phyloP scores from a whole-genome alignment of 2,113 vertebrate genomes.

The Barbus barbus region DNA sequence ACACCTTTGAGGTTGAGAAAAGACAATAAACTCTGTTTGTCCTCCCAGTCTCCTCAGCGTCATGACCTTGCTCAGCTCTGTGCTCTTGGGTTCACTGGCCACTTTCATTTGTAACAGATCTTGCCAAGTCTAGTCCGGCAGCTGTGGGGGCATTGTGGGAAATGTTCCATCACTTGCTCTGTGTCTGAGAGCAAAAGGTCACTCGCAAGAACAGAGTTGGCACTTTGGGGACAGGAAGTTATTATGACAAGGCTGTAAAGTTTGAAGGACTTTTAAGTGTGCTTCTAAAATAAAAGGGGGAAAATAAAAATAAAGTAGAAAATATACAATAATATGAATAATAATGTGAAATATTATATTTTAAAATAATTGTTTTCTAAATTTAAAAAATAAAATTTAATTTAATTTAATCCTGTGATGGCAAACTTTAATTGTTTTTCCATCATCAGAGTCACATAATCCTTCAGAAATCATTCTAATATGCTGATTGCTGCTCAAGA shows the following conservation, averaged over 20 bases:
- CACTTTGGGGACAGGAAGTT: constrained; percentile 12
- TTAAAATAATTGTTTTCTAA: not conserved
- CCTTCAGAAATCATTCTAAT: too few relatives aligned
- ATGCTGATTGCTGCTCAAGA: not conserved
- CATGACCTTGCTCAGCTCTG: constrained; percentile 1
- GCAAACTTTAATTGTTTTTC: not conserved
- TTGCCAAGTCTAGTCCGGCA: not conserved
- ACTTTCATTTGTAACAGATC: constrained; percentile 22
- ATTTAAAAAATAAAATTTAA: too few relatives aligned
- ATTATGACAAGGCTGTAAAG: constrained; percentile 1
- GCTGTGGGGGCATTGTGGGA: constrained; percentile 4
- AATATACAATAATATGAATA: not conserved
- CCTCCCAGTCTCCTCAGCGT: not conserved
- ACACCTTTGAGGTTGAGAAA: not conserved
- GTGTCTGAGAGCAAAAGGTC: constrained; percentile 10
- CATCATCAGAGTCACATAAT: not conserved
- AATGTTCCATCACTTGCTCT: constrained; percentile 21
- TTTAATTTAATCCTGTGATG: not conserved
- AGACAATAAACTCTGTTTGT: constrained; percentile 25
- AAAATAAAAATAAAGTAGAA: too few relatives aligned
- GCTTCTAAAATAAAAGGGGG: not conserved
- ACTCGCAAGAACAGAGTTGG: not conserved
- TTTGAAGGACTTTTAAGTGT: not conserved
- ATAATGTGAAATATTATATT: not conserved
- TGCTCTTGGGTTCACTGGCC: not conserved